Base-by-base conservation (phyloP, 2,797 vertebrate genomes). In the Trichosurus vulpecula region DNA sequence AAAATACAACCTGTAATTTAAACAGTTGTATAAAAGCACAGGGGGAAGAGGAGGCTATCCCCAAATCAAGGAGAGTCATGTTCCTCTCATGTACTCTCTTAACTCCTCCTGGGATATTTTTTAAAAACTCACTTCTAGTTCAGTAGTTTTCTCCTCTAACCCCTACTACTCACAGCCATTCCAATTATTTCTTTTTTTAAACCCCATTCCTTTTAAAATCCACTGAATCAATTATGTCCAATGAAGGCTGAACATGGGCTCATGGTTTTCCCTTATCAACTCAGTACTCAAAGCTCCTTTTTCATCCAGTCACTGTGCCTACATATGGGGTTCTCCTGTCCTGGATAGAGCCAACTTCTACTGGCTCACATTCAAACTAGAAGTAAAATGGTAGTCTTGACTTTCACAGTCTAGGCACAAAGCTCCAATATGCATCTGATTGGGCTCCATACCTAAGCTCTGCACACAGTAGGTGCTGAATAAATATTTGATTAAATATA, bases 21-120 rank as follows among this genome's bases (percentile, higher is more conserved):
- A 95, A 57, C 94, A 98, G 96, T 91, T 94, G 95, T 94, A 96
- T 95, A 97, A 97, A 97, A 95, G 94, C 91, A 96, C 11, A 81
- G 54, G 96, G 89, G 51, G 31, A 13, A 22, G 8, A 8, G 29
- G 55, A 93, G 92, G 98, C n/a, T n/a, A 97, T 61, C 51, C 93
- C 90, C 94, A 97, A 97, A 95, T 52, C 74, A 93, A 97, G 97
- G 47, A 96, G 97, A 94, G 96, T 58, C 51, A 51, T 29, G 25
- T 22, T 87, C 22, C 41, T 94, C 74, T 93, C 57, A n/a, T n/a
- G 96, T 97, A 95, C n/a, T n/a, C n/a, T n/a, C n/a, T n/a, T n/a
- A 96, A 89, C 66, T 97, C 94, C 97, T 97, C 13, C 57, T 52
- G 16, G 54, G 51, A 56, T 96, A 92, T 94, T 22, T 47, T 93